A percentile compares a stretch with the other conserved stretches of the same genome.
Conservation (phyloP, 1,140 invertebrate species). For the Pseudomyrmex gracilis region DNA sequence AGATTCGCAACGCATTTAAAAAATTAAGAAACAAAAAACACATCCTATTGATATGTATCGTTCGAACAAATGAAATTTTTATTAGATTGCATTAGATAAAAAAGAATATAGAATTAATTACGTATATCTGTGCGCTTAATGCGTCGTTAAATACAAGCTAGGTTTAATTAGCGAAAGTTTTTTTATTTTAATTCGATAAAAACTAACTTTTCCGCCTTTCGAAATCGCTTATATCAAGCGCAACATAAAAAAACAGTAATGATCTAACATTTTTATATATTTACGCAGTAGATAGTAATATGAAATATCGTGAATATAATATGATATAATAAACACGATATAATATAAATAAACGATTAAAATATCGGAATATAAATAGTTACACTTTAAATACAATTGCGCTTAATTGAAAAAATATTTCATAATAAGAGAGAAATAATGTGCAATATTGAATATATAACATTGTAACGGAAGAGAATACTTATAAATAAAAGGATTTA, state of each 20-base stretch:
- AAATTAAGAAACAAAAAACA: no score
- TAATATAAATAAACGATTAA: no score
- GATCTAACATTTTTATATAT: slow-evolving; percentile 6
- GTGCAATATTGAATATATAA: no score
- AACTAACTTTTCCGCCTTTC: slow-evolving; percentile 36
- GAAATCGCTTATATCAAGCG: background rate
- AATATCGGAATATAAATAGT: no score
- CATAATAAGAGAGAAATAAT: no score
- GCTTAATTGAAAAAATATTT: background rate
- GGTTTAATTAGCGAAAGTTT: slow-evolving; percentile 40
- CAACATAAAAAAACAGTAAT: background rate
- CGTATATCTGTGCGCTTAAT: background rate
- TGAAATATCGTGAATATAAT: background rate
- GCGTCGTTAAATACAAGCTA: background rate
- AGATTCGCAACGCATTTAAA: no score
- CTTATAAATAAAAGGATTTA: no score
- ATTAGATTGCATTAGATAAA: background rate
- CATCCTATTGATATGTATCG: background rate
- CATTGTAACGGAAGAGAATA: no score
- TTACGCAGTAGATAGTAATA: background rate
- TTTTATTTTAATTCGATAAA: slow-evolving; percentile 19
- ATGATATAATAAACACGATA: no score
- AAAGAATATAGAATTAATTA: background rate
- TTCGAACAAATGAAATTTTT: background rate
- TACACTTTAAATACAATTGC: background rate